Conservation (phyloP, 2,113 vertebrate species). For the Todiramphus saurophagus region DNA sequence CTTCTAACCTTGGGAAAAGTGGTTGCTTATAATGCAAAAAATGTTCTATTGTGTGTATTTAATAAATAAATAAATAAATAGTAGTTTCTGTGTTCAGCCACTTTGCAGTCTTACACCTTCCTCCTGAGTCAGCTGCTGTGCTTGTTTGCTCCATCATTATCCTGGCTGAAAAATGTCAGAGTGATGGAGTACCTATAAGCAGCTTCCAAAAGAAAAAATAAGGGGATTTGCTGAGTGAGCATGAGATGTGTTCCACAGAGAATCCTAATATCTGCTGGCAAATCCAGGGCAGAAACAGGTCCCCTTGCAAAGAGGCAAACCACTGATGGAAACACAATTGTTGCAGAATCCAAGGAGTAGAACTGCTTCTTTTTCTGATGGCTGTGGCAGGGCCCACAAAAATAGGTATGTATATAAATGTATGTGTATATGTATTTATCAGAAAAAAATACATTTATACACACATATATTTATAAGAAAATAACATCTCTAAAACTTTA, state of each 20-base stretch:
- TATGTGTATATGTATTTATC: background rate
- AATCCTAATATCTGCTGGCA: slow-evolving; percentile 53
- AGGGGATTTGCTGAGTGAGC: slow-evolving; percentile 58
- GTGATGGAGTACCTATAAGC: slow-evolving; percentile 68
- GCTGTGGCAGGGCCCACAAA: background rate
- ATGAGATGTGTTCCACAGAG: slow-evolving; percentile 20
- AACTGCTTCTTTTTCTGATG: background rate
- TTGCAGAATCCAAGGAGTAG: background rate
- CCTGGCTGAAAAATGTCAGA: slow-evolving; percentile 66
- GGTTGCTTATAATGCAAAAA: background rate
- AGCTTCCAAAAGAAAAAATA: slow-evolving; percentile 51
- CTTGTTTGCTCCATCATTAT: slow-evolving; percentile 69
- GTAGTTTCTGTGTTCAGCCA: background rate
- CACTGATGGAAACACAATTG: background rate
- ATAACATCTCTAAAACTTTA: background rate
- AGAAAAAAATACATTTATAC: background rate
- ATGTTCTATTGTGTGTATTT: background rate
- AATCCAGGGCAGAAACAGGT: slow-evolving; percentile 22
- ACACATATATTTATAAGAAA: background rate
- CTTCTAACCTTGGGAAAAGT: background rate
- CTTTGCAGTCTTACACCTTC: slow-evolving; percentile 29
- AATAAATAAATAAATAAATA: background rate
- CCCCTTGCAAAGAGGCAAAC: background rate
- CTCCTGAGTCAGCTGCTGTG: slow-evolving; percentile 68
- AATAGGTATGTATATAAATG: too few relatives aligned